Percentiles rank a stretch among this genome's conserved stretches.
Conservation (phyloP, 2,888 invertebrate genomes). For the Myathropa florea region DNA sequence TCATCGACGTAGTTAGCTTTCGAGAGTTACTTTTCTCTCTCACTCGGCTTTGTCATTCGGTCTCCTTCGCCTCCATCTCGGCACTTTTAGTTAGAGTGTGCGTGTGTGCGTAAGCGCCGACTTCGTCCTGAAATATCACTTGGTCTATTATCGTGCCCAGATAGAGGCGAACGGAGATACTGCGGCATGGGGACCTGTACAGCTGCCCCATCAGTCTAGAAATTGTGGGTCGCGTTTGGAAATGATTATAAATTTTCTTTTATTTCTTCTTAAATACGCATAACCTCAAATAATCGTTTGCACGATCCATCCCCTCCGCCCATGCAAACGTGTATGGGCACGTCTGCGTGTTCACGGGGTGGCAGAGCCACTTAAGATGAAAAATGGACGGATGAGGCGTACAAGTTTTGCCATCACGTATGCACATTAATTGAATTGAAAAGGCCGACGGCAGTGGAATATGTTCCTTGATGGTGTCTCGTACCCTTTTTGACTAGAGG, state of each 20-base stretch:
- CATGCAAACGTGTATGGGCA: conserved; percentile 5
- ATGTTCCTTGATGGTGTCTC: neutral
- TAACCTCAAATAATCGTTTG: conserved; percentile 67
- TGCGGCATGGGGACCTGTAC: neutral
- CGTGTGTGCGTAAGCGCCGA: conserved; percentile 25
- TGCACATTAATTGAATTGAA: conserved; percentile 71
- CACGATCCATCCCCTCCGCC: conserved; percentile 1
- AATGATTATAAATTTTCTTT: conserved; percentile 46
- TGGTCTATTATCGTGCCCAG: conserved; percentile 61
- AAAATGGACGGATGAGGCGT: conserved; percentile 61
- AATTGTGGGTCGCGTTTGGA: neutral
- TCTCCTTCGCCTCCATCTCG: neutral
- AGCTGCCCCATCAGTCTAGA: neutral
- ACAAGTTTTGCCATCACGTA: conserved; percentile 67
- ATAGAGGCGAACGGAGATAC: conserved; percentile 24
- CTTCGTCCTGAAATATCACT: conserved; percentile 58
- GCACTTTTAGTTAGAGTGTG: neutral
- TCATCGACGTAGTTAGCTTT: conserved; percentile 38
- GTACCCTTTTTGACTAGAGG: conserved; percentile 19
- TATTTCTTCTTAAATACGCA: conserved; percentile 57
- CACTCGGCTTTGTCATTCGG: neutral
- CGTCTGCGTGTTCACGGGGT: conserved; percentile 21
- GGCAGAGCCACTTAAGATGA: conserved; percentile 61
- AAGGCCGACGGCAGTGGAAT: conserved; percentile 10
- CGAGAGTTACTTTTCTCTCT: neutral